A percentile compares a stretch with the other conserved stretches of the same genome.
These are phyloP conservation scores for Aphelinus certus DNA, from an alignment of 1,140 invertebrate species.

Conservation along the genomic window DNA sequence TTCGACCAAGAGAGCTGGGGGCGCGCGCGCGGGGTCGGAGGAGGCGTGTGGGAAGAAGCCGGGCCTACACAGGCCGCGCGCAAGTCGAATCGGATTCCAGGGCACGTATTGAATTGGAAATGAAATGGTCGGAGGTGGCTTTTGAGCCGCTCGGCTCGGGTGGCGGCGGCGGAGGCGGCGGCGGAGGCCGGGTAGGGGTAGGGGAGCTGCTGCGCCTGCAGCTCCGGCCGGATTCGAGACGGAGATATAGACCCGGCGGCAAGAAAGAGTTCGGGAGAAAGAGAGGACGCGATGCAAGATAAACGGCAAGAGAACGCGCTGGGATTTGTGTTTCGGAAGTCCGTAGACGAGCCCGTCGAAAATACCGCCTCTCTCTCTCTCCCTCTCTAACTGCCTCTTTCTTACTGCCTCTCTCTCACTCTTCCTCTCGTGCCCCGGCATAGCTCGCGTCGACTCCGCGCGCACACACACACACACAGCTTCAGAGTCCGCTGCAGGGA, in stretches of 20 bases:
- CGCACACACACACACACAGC: no score
- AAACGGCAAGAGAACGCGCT: slow-evolving; percentile 29
- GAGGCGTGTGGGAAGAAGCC: background rate
- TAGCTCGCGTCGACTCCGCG: no score
- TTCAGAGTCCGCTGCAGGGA: no score
- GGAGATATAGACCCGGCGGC: background rate
- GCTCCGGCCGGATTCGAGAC: background rate
- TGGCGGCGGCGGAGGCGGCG: background rate
- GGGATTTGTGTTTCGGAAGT: slow-evolving; percentile 52
- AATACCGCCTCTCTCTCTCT: no score
- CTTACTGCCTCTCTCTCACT: no score
- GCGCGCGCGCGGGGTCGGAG: background rate
- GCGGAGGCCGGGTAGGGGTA: background rate
- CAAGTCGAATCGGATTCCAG: slow-evolving; percentile 33
- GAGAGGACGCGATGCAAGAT: background rate
- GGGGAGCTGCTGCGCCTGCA: background rate
- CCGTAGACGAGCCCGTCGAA: background rate
- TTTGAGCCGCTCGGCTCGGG: background rate
- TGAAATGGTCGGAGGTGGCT: slow-evolving; percentile 41
- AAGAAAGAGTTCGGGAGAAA: background rate
- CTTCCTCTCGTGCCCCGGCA: no score
- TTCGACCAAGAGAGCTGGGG: background rate
- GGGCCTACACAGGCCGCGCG: background rate
- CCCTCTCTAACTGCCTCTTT: no score
- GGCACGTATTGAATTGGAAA: slow-evolving; percentile 52